Evolutionary conservation across 92 coral and sea anemone genomes (phyloP).

Genomic region (Zoanthus solanderi): DNA sequence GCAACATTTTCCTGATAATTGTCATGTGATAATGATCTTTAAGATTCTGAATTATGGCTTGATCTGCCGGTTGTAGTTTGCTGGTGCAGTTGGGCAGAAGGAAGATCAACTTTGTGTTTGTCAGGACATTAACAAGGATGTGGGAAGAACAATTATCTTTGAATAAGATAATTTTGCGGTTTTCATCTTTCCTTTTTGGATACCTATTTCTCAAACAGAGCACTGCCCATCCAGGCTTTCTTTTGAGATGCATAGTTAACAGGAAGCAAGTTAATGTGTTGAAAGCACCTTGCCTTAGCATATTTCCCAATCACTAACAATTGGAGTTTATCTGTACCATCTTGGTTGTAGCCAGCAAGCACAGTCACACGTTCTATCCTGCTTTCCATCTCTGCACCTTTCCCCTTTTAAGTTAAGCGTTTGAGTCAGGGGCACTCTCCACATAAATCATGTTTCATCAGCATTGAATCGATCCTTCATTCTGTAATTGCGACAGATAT

Average conservation of each 20-base stretch:
- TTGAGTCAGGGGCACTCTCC: constrained; percentile 49
- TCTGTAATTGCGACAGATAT: constrained; percentile 35
- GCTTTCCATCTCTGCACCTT: constrained; percentile 43
- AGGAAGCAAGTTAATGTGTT: constrained; percentile 52
- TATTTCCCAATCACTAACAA: constrained; percentile 60
- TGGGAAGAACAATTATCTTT: constrained; percentile 48
- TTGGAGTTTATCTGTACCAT: constrained; percentile 59
- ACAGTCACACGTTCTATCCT: constrained; percentile 33
- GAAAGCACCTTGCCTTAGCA: constrained; percentile 59
- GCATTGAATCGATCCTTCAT: background rate
- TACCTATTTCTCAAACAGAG: constrained; percentile 44
- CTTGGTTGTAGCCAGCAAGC: constrained; percentile 43
- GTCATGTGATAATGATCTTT: constrained; percentile 52
- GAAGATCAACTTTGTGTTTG: constrained; percentile 49
- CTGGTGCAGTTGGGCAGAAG: constrained; percentile 55
- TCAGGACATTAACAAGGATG: constrained; percentile 47
- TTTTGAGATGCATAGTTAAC: constrained; percentile 49
- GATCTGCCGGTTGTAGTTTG: constrained; percentile 55
- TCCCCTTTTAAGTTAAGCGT: constrained; percentile 46
- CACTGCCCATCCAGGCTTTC: constrained; percentile 53
- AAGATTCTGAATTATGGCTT: constrained; percentile 47
- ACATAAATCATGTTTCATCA: constrained; percentile 13
- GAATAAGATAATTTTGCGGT: background rate
- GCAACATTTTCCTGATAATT: constrained; percentile 34
- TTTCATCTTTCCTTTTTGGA: constrained; percentile 45